Conservation (phyloP, 2,113 vertebrate species). For the Corapipo altera region DNA sequence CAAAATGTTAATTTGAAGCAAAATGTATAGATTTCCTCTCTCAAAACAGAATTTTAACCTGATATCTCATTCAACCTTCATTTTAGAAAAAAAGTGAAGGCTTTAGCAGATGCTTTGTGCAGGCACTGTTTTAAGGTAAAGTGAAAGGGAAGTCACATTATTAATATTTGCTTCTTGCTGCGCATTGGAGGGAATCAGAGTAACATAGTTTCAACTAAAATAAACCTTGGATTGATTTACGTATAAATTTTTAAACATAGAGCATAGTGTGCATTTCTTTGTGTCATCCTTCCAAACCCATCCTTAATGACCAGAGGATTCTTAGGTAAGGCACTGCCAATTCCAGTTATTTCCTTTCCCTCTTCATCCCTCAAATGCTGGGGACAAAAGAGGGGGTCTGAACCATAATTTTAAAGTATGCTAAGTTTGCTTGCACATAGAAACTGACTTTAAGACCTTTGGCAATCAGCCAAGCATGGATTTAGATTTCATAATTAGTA, state of each 20-base stretch:
- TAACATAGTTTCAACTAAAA: neutral
- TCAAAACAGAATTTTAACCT: neutral
- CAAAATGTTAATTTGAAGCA: neutral
- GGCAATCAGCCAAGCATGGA: neutral
- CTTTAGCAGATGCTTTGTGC: neutral
- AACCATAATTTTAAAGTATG: neutral
- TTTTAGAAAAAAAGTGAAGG: neutral
- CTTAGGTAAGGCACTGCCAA: neutral
- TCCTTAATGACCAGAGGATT: neutral
- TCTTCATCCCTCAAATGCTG: neutral
- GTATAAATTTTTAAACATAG: neutral
- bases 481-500: neutral
- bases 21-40: neutral
- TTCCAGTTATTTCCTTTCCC: neutral
- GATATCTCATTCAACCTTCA: neutral
- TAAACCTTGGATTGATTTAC: neutral
- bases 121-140: neutral
- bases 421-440: neutral
- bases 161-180: neutral
- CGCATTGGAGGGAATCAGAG: neutral
- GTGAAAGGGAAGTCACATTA: neutral
- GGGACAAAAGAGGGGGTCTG: neutral
- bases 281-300: neutral
- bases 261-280: neutral
- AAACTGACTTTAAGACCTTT: neutral